These are phyloP conservation scores for Papilio dardanus DNA, from an alignment of 1,140 invertebrate genomes.

Conservation along the genomic window DNA sequence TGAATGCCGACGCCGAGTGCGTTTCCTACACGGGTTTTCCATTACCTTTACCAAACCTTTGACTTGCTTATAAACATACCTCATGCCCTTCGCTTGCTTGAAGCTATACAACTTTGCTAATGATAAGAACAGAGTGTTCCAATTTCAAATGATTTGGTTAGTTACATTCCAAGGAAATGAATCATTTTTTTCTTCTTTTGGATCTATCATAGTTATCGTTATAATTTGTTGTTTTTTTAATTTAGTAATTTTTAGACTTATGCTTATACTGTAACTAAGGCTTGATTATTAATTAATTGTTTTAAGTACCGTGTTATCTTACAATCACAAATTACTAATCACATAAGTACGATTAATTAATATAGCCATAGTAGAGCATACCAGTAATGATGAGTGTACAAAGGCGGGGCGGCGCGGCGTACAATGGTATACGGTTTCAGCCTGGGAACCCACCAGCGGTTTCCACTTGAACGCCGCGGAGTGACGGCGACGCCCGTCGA, in stretches of 20 bases:
- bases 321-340: not conserved
- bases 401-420: slow-evolving; percentile 36
- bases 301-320: not conserved
- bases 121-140: not conserved
- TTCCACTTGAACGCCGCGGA: slow-evolving; percentile 58
- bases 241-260: too few species aligned
- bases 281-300: not conserved
- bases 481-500: slow-evolving; percentile 43
- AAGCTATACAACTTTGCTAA: not conserved
- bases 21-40: slow-evolving; percentile 29
- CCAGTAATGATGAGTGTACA: slow-evolving; percentile 26
- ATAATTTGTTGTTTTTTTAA: not conserved
- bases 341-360: not conserved
- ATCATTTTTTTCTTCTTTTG: not conserved
- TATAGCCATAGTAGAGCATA: slow-evolving; percentile 41
- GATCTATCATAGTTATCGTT: not conserved
- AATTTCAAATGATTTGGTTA: slow-evolving; percentile 8
- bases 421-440: slow-evolving; percentile 65
- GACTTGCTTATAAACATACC: slow-evolving; percentile 15
- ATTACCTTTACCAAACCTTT: slow-evolving; percentile 16
- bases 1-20: slow-evolving; percentile 7
- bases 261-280: not conserved
- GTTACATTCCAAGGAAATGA: not conserved
- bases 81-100: not conserved
- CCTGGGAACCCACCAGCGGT: slow-evolving; percentile 60